These are phyloP conservation scores for Lepus oiostolus DNA, from an alignment of 2,797 vertebrate species.

Conservation along the genomic window DNA sequence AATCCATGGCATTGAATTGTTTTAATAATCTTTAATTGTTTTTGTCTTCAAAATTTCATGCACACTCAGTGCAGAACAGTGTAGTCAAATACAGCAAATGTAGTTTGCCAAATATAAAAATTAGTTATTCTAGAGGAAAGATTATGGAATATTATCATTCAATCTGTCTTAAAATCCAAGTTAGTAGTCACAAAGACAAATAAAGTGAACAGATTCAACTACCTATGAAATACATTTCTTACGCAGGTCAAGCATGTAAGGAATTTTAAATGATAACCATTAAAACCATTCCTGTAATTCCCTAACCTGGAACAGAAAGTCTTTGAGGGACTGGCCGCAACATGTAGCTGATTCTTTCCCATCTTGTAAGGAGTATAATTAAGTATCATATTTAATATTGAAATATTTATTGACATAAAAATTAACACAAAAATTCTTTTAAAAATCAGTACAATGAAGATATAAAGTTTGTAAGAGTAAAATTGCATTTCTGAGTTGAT, in stretches of 20 bases:
- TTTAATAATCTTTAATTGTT: not conserved
- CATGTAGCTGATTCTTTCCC: not conserved
- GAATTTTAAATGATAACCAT: not conserved
- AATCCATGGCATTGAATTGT: not conserved
- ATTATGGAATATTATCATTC: not conserved
- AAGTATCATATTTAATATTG: constrained; percentile 51
- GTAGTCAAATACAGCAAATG: not conserved
- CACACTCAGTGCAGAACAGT: not conserved
- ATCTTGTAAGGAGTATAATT: constrained; percentile 32
- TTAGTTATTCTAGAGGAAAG: not conserved
- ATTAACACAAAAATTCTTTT: not conserved
- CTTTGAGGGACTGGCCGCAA: not conserved
- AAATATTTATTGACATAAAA: constrained; percentile 69
- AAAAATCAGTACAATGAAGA: constrained; percentile 54
- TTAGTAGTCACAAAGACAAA: not conserved
- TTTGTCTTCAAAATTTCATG: not conserved
- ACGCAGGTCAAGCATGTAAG: not conserved
- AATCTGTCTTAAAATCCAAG: not conserved
- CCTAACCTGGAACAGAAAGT: not conserved
- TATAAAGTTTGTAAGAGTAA: constrained; percentile 3
- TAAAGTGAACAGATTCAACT: not conserved
- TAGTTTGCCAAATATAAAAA: not conserved
- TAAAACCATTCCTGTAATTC: not conserved
- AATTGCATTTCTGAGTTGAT: constrained; percentile 70
- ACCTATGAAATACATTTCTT: not conserved